Evolutionary conservation across 2,113 vertebrate species (phyloP), one percentile per base, ranked within the genome.

Genomic region (Catharus fuscescens): DNA sequence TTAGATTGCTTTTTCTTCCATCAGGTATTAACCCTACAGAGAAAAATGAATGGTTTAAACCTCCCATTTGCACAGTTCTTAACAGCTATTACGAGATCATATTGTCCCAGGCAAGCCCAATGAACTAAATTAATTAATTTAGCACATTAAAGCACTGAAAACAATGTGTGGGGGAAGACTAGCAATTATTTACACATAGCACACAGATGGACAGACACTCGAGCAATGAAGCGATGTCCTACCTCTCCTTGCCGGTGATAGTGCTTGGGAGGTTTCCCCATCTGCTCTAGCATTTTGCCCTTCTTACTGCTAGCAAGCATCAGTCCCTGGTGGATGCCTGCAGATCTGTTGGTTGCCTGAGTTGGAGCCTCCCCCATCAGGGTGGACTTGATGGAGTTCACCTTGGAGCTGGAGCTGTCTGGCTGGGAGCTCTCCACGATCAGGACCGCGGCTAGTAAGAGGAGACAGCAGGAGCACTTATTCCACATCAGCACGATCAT

Each of bases 341-440:
- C 92, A 53, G 99, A 98, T 96, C 98, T 98, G 97, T 99, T 99
- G 93, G 98, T 97, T 32, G 98, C 96, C 89, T 98, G 97, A 45
- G 98, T 98, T 52, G 98, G 98, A 70, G 98, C 96, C 96, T 99
- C 98, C 77, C 97, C 99, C 94, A 97, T 69, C 92, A 98, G 96
- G 92, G 97, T 97, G 44, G 99, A 98, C 97, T 99, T 99, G 98
- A 99, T 99, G 96, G 99, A 98, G 98, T 99, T 99, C 96, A 98
- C 98, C 96, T 99, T 99, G 79, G 98, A 97, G 85, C 98, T 98
- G 93, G 98, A 96, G 95, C 97, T 97, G 96, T 98, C 98, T 83
- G 98, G 97, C 97, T 99, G 98, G 78, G 98, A 97, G 95, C 98
- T 98, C 97, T 98, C 98, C 96, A 98, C 98, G 97, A 98, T 98